Evolutionary conservation across 2,113 vertebrate species (phyloP), one percentile per base, ranked within the genome.

Genomic region (Seriola quinqueradiata): DNA sequence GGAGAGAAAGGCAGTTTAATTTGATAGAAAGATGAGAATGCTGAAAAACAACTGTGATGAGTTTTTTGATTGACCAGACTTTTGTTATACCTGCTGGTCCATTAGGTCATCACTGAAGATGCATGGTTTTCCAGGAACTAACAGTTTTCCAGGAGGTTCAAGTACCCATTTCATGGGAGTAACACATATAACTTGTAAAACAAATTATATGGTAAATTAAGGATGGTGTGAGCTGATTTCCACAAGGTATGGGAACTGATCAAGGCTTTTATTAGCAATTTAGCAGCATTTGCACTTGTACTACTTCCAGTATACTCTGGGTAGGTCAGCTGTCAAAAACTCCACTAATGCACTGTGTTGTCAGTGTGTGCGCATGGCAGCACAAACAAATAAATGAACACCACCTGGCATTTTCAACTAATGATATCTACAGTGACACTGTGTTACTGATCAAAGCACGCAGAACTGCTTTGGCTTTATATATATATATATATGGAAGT

Each of bases 21-120:
- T 50, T 63, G 13, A 28, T 0, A 28, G 21, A 55, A 55, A 54
- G 21, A 16, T 8, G 28, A 19, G 28, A 63, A 52, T 52, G 48
- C 21, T 17, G 21, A 75, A 38, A 65, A 48, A 65, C 36, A 23
- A 14, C 1, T 46, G 40, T 23, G 25, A 19, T 38, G 11, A 61
- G 34, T 23, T 44, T 73, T 75, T 60, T 48, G 58, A 79, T 70
- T 13, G 21, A 10, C 10, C 9, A 11, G 57, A 66, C 57, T 69
- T 78, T 63, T 40, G 46, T 79, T 70, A 67, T 34, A 76, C 4
- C 36, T 48, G 61, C 32, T 23, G 72, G 66, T 59, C 70, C 71
- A 85, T 83, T 66, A 81, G 58, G 77, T 78, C 72, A 79, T 73
- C 34, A 36, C n/a, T 63, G 36, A 72, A 75, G 75, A 86, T 57